Evolutionary conservation across 53 echinoderm and acorn worm species (phyloP), one percentile per base, ranked within the genome.

Genomic region (Echinarachnius parma): DNA sequence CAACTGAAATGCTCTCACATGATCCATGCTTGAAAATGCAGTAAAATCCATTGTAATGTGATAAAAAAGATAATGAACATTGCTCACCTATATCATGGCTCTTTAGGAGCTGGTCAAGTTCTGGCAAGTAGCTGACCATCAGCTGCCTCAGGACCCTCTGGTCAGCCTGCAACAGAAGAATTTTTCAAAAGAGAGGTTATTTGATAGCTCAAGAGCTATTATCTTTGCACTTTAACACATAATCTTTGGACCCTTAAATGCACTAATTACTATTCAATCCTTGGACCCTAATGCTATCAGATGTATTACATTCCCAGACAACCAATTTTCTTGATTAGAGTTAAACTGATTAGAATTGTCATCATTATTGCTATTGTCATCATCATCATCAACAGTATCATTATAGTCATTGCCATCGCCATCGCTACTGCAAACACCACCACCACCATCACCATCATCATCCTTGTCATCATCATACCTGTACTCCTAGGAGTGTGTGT

Each of bases 141-240:
- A 96, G 66, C 70, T 96, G 98, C 71, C 98, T 78, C 14, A 96
- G 65, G 34, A 96, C 98, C 80, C 98, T 70, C 75, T 96, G 98
- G 81, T 96, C 98, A 85, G 98, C 98, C 91, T 92, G 48, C 5
- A 29, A n/a, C n/a, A n/a, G n/a, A n/a, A n/a, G n/a, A n/a, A n/a
- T n/a, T n/a, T n/a, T n/a, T n/a, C n/a, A n/a, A n/a, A n/a, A n/a
- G n/a, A n/a, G n/a, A n/a, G n/a, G n/a, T n/a, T n/a, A n/a, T n/a
- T n/a, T n/a, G n/a, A n/a, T n/a, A n/a, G n/a, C n/a, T n/a, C n/a
- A n/a, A n/a, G n/a, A n/a, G n/a, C n/a, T n/a, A n/a, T n/a, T n/a
- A n/a, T n/a, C n/a, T n/a, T n/a, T n/a, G n/a, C n/a, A n/a, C n/a
- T n/a, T n/a, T n/a, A n/a, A n/a, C n/a, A n/a, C n/a, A n/a, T n/a